A percentile compares a stretch with the other conserved stretches of the same genome.
Evolutionary conservation across 2,113 vertebrate species (phyloP).

Genomic region (Grantiella picta): DNA sequence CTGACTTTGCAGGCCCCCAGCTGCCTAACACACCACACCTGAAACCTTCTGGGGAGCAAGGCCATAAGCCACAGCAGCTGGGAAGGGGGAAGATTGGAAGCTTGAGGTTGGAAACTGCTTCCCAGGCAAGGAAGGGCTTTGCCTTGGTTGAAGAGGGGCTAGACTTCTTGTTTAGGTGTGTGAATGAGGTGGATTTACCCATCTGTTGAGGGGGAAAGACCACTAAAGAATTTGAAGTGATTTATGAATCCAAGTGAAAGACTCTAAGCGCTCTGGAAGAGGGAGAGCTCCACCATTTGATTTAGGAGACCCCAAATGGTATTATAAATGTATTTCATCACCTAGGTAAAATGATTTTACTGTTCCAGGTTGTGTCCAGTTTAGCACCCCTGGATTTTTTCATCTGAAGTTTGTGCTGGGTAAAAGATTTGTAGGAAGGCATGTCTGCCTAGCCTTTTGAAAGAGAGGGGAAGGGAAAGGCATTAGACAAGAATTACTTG

Average conservation of each 20-base stretch:
- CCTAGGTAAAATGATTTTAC: neutral
- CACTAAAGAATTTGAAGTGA: neutral
- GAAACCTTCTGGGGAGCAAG: neutral
- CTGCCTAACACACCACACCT: neutral
- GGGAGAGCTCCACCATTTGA: neutral
- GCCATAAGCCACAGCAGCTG: rapidly evolving
- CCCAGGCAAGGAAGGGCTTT: neutral
- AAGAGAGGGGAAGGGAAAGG: neutral
- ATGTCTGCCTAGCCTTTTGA: neutral
- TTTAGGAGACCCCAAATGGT: neutral
- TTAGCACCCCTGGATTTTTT: neutral
- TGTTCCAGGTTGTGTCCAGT: neutral
- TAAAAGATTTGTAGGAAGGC: neutral
- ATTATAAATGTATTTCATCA: neutral
- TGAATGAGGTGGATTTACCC: neutral
- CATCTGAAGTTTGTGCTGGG: neutral
- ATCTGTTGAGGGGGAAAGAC: neutral
- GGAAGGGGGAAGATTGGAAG: neutral
- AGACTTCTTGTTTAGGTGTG: neutral
- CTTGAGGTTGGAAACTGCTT: neutral
- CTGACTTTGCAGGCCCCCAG: neutral
- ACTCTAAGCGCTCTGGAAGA: neutral
- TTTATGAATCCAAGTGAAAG: neutral
- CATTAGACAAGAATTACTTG: neutral
- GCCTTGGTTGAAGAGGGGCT: rapidly evolving